phyloP scores from a whole-genome alignment of 2,797 vertebrate genomes.

The Salmo trutta region DNA sequence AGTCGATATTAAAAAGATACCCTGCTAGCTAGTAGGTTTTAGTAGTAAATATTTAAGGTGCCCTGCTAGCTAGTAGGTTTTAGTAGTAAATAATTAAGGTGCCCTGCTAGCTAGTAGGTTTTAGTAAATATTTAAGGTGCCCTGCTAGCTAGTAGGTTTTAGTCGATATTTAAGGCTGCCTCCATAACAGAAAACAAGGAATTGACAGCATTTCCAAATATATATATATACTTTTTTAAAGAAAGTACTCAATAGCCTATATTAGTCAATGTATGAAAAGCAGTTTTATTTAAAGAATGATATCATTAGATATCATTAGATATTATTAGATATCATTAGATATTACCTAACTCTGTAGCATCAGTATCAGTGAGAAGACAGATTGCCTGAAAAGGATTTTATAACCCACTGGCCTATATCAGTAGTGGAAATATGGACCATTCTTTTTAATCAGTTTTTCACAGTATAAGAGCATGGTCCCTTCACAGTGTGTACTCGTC shows the following conservation, averaged over 20 bases:
- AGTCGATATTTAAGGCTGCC: background rate
- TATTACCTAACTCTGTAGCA: background rate
- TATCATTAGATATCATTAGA: background rate
- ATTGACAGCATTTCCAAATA: background rate
- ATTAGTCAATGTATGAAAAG: background rate
- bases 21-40: too few species aligned
- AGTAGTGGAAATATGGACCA: background rate
- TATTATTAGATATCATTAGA: too few species aligned
- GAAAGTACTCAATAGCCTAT: background rate
- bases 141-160: too few species aligned
- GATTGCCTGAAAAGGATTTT: background rate
- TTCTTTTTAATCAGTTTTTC: background rate
- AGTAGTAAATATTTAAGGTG: too few species aligned
- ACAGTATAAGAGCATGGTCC: slow-evolving; percentile 40
- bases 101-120: too few species aligned
- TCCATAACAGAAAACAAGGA: background rate
- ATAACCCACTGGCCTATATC: background rate
- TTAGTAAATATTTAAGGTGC: too few species aligned
- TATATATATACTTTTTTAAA: background rate
- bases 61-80: too few species aligned
- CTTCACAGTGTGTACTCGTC: slow-evolving; percentile 23
- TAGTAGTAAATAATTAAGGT: too few species aligned
- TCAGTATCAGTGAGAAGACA: background rate
- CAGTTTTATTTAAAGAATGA: too few species aligned
- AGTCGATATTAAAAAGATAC: too few species aligned